Conservation (phyloP, 2,888 invertebrate species). For the Dioctria linearis region DNA sequence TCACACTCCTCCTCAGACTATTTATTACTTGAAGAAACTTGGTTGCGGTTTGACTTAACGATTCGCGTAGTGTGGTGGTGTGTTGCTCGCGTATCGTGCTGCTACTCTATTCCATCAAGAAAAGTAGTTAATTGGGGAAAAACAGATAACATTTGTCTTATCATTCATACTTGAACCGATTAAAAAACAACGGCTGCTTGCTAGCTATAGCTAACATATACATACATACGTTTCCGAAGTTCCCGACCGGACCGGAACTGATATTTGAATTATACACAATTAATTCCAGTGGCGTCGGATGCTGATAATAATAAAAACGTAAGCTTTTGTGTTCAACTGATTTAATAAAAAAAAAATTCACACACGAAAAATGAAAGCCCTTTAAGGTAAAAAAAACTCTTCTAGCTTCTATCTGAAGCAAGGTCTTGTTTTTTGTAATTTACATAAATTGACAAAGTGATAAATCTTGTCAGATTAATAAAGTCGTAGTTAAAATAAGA, state of each 20-base stretch:
- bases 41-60: too few relatives aligned
- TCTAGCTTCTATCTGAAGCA: too few relatives aligned
- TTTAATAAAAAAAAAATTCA: too few relatives aligned
- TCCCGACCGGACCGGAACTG: not conserved
- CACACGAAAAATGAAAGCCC: too few relatives aligned
- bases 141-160: slow-evolving; percentile 4
- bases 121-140: not conserved
- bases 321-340: too few relatives aligned
- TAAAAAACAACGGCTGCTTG: not conserved
- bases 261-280: not conserved
- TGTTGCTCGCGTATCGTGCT: not conserved
- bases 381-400: too few relatives aligned
- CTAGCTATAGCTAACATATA: too few relatives aligned
- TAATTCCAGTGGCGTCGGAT: slow-evolving; percentile 1
- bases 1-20: not conserved
- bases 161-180: not conserved
- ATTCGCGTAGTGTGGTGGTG: too few relatives aligned
- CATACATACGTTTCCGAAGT: not conserved
- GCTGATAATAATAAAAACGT: not conserved
- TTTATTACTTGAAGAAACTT: not conserved
- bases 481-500: too few relatives aligned
- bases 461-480: too few relatives aligned
- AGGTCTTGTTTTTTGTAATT: too few relatives aligned
- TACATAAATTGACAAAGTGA: too few relatives aligned
- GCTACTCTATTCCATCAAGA: not conserved